These are phyloP conservation scores for Ctenicera cuprea DNA, from an alignment of 2,888 invertebrate genomes.

Conservation along the genomic window DNA sequence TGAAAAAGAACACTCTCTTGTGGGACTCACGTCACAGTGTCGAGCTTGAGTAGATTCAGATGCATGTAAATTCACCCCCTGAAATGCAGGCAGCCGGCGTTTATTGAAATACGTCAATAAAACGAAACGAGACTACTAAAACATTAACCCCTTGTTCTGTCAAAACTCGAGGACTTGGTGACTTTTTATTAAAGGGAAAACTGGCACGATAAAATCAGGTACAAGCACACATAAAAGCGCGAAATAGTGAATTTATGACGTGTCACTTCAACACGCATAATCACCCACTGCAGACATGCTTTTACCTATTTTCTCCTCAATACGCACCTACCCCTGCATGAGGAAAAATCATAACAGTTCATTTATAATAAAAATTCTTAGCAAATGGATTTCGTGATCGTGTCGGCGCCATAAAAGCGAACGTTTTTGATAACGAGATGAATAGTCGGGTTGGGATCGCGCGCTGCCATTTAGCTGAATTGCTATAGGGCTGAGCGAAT, in stretches of 20 bases:
- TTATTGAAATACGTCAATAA: constrained; percentile 35
- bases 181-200: constrained; percentile 37
- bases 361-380: constrained; percentile 52
- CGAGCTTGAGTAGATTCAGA: constrained; percentile 13
- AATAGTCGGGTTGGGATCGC: constrained; percentile 48
- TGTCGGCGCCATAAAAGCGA: constrained; percentile 48
- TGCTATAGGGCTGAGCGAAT: constrained; percentile 50
- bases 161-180: constrained; percentile 15
- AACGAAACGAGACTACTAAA: constrained; percentile 26
- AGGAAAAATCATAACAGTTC: constrained; percentile 49
- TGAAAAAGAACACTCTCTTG: neutral
- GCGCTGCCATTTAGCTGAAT: constrained; percentile 49
- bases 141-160: constrained; percentile 30
- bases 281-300: constrained; percentile 26
- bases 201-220: constrained; percentile 23
- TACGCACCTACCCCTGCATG: constrained; percentile 25
- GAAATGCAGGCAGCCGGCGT: constrained; percentile 28
- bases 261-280: constrained; percentile 41
- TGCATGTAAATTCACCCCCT: constrained; percentile 27
- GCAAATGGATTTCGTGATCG: constrained; percentile 52
- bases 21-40: constrained; percentile 8
- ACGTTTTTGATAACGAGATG: constrained; percentile 53
- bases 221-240: constrained; percentile 33
- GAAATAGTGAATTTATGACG: constrained; percentile 45
- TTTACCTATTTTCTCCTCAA: constrained; percentile 31